Evolutionary conservation across 1,140 invertebrate genomes (phyloP).

Genomic region (Drosophila burlai): DNA sequence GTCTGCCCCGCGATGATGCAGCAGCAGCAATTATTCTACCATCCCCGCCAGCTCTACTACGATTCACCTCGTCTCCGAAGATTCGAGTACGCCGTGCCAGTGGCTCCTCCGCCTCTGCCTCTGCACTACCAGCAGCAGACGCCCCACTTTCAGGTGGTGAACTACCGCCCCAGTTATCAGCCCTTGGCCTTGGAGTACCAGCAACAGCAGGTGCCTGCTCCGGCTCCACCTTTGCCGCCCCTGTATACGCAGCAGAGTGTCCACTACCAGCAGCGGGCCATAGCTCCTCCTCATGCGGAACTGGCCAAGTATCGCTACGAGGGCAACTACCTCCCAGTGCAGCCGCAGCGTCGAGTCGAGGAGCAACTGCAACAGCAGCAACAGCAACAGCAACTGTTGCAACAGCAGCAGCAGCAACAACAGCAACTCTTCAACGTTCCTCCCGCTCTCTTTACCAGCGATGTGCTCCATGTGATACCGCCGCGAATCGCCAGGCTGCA

Average conservation of each 20-base stretch:
- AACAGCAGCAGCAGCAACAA: slow-evolving; percentile 1
- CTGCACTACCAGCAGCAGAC: slow-evolving; percentile 61
- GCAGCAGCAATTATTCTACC: slow-evolving; percentile 37
- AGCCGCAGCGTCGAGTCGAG: slow-evolving; percentile 35
- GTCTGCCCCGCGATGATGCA: slow-evolving; percentile 9
- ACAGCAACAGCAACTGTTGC: slow-evolving; percentile 6
- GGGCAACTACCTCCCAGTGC: slow-evolving; percentile 70
- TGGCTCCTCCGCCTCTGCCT: slow-evolving; percentile 11
- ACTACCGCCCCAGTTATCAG: slow-evolving; percentile 61
- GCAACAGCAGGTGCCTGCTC: slow-evolving; percentile 53
- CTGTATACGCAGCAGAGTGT: slow-evolving; percentile 62
- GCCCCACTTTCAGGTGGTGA: slow-evolving; percentile 67
- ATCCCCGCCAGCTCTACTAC: slow-evolving; percentile 49
- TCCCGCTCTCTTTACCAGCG: slow-evolving; percentile 68
- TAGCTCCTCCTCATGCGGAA: slow-evolving; percentile 62
- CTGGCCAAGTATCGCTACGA: slow-evolving; percentile 76
- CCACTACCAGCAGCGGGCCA: slow-evolving; percentile 66
- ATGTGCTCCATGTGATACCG: slow-evolving; percentile 70
- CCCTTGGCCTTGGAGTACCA: slow-evolving; percentile 59
- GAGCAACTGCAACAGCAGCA: slow-evolving; percentile 33
- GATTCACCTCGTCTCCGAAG: slow-evolving; percentile 58
- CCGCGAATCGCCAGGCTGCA: slow-evolving; percentile 36
- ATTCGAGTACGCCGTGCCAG: slow-evolving; percentile 41
- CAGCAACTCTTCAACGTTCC: slow-evolving; percentile 63
- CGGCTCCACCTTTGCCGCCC: slow-evolving; percentile 22